A percentile compares a stretch with the other conserved stretches of the same genome.
These are phyloP conservation scores for Umimayanthus chanpuru DNA, from an alignment of 92 coral and sea anemone species.

Conservation along the genomic window DNA sequence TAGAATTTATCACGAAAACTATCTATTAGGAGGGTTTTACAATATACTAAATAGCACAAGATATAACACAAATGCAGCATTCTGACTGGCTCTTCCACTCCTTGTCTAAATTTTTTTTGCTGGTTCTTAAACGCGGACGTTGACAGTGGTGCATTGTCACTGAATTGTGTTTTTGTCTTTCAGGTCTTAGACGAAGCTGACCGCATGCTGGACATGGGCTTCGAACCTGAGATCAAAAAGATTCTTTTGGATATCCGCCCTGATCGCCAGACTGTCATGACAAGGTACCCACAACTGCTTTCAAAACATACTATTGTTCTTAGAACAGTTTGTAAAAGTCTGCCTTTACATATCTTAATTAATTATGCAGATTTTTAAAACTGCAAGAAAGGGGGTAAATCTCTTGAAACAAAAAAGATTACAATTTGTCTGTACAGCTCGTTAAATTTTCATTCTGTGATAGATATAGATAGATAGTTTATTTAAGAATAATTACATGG, in stretches of 20 bases:
- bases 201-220: slow-evolving; percentile 98
- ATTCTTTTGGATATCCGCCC: slow-evolving; percentile 96
- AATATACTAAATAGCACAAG: background rate
- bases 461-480: too few species aligned
- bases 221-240: slow-evolving; percentile 97
- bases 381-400: too few species aligned
- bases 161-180: background rate
- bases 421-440: too few species aligned
- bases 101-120: background rate
- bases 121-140: background rate
- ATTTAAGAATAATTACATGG: too few species aligned
- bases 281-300: slow-evolving; percentile 63
- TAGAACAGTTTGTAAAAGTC: too few species aligned
- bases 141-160: background rate
- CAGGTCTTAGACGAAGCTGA: slow-evolving; percentile 98
- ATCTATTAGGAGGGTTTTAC: too few species aligned
- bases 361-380: too few species aligned
- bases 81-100: background rate
- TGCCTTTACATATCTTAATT: too few species aligned
- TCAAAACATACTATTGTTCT: too few species aligned
- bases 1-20: background rate
- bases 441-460: too few species aligned
- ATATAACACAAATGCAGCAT: background rate
- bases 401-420: too few species aligned
- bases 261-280: slow-evolving; percentile 96